Conservation (phyloP, 2,797 vertebrate species). For the Gobio occitaniae region DNA sequence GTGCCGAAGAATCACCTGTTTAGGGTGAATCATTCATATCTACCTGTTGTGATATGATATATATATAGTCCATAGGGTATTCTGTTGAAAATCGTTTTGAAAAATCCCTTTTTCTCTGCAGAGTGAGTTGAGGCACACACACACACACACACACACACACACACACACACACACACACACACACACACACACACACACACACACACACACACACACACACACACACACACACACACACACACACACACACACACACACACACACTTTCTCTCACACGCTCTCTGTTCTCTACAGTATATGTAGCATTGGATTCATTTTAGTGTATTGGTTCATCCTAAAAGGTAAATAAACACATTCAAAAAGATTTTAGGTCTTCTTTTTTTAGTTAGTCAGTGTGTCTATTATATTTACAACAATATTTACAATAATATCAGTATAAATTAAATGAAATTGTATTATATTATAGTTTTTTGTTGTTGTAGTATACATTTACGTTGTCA, state of each 20-base stretch:
- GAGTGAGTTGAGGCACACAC: neutral
- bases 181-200: too few species aligned
- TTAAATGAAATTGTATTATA: neutral
- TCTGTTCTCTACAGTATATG: neutral
- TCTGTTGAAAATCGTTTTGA: neutral
- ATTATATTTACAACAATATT: too few species aligned
- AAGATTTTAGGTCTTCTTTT: too few species aligned
- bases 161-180: too few species aligned
- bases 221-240: too few species aligned
- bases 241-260: too few species aligned
- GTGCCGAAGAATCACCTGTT: conserved; percentile 9
- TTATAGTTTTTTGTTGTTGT: neutral
- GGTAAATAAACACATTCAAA: too few species aligned
- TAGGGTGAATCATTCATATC: neutral
- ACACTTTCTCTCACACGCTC: too few species aligned
- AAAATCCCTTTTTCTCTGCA: neutral
- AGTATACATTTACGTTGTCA: neutral
- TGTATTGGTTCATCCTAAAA: neutral
- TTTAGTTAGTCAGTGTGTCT: too few species aligned
- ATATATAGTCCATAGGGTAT: neutral
- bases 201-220: too few species aligned
- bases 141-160: neutral
- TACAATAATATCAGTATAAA: too few species aligned
- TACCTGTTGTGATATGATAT: neutral
- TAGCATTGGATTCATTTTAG: neutral